Evolutionary conservation across 2,888 invertebrate genomes (phyloP), one percentile per base, ranked within the genome.

Genomic region (Stenolophus ochropezus): DNA sequence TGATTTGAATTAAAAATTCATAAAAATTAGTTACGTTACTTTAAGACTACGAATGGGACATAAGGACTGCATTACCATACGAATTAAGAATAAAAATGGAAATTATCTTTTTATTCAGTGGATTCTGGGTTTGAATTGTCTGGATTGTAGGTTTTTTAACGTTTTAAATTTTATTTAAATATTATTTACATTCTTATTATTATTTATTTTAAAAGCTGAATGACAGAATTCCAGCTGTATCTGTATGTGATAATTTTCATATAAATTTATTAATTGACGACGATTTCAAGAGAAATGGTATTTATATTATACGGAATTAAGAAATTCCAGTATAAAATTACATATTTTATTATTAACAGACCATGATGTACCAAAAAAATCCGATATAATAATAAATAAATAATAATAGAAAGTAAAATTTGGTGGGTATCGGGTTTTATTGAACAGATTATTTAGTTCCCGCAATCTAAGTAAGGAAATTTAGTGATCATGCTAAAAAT

Each of bases 1-100:
- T 71, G 80, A 56, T 73, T 80, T 33, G 80, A 80, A 80, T 80
- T 80, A 80, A 80, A 73, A 80, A 80, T 80, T 80, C 80, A 80
- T 80, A 80, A 61, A 80, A 80, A 80, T 80, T 80, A 80, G 80
- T 80, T 53, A 80, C 53, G 51, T 71, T 71, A 75, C 16, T 51
- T 61, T 42, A 61, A 16, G 77, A 73, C 42, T 71, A 71, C 47
- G 73, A 56, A 71, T 71, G 80, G 71, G 16, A 73, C 16, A 27
- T 80, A 47, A 47, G 23, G 16, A 25, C 20, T 18, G 6, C 16
- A 80, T 80, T 80, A 80, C 73, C 71, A 73, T 80, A 80, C 16
- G 80, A 80, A 80, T 71, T 71, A 80, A 73, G 27, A 71, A 80
- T 80, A 80, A 79, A 79, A 65, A 79, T 78, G 47, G n/a, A 79